Evolutionary conservation across 2,888 invertebrate genomes (phyloP).

Genomic region (Morpho helenor): DNA sequence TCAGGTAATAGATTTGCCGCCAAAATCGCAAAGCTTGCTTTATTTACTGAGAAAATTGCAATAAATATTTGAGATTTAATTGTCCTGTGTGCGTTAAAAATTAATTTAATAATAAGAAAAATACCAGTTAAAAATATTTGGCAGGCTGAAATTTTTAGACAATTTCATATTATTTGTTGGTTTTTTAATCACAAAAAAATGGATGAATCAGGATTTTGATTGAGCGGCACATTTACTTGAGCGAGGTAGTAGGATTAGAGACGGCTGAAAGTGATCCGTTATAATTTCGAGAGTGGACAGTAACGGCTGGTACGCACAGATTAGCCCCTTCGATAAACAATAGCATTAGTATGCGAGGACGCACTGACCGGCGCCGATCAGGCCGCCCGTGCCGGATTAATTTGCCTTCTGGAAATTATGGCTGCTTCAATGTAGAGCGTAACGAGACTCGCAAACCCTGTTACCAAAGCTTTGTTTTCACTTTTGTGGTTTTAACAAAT

Average conservation of each 20-base stretch:
- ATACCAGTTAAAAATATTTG: not conserved
- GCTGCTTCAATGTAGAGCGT: constrained; percentile 52
- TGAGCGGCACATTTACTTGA: constrained; percentile 23
- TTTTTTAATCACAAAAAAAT: not conserved
- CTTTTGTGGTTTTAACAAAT: constrained; percentile 15
- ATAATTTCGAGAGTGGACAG: constrained; percentile 73
- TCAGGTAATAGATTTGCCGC: too few species aligned
- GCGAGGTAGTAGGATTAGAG: constrained; percentile 60
- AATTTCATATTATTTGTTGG: not conserved
- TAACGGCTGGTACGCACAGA: constrained; percentile 77
- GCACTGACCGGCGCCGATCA: constrained; percentile 75
- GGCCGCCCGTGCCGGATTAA: constrained; percentile 74
- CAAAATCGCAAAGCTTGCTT: too few species aligned
- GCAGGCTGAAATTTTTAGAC: not conserved
- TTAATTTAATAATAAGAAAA: too few species aligned
- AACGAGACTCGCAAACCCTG: constrained; percentile 48
- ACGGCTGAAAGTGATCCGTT: constrained; percentile 73
- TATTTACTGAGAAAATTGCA: too few species aligned
- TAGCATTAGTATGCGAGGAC: constrained; percentile 78
- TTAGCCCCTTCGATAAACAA: constrained; percentile 79
- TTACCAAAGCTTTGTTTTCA: constrained; percentile 64
- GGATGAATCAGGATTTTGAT: constrained; percentile 5
- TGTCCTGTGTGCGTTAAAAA: too few species aligned
- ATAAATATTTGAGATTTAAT: too few species aligned
- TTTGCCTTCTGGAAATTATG: constrained; percentile 75